phyloP scores from a whole-genome alignment of 2,113 vertebrate species.

The Fregetta grallaria region DNA sequence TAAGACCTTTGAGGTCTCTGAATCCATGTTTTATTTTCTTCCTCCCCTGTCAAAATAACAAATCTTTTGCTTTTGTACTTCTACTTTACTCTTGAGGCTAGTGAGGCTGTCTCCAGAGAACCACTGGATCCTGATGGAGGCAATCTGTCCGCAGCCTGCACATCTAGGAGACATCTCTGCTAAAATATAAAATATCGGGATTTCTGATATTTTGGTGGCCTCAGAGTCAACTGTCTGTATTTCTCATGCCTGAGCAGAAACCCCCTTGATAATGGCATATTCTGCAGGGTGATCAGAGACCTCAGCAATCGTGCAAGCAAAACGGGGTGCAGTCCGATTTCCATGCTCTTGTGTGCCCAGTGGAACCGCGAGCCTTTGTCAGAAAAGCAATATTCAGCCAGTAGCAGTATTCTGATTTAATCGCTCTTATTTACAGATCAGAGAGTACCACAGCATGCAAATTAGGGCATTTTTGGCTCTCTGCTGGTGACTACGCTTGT shows the following conservation, averaged over 20 bases:
- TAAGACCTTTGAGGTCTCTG: background rate
- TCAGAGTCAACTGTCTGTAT: background rate
- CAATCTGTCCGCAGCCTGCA: background rate
- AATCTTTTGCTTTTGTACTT: background rate
- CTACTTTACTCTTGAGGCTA: background rate
- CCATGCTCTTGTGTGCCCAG: background rate
- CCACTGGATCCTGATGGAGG: background rate
- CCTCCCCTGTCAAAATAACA: background rate
- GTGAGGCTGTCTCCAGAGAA: background rate
- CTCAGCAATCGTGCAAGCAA: background rate
- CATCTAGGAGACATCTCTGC: background rate
- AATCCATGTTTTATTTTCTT: background rate
- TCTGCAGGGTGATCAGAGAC: background rate
- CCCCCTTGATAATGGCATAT: accelerated
- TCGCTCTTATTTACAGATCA: constrained; percentile 19
- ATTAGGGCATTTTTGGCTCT: background rate
- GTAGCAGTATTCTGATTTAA: background rate
- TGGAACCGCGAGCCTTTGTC: background rate
- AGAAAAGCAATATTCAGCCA: background rate
- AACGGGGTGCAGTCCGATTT: background rate
- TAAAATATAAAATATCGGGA: background rate
- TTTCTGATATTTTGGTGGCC: background rate
- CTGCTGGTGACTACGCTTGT: background rate
- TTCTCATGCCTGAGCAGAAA: background rate
- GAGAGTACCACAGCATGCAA: background rate